Percentiles rank a stretch among this genome's conserved stretches.
Evolutionary conservation across 2,113 vertebrate genomes (phyloP).

Genomic region (Apodemus speciosus): DNA sequence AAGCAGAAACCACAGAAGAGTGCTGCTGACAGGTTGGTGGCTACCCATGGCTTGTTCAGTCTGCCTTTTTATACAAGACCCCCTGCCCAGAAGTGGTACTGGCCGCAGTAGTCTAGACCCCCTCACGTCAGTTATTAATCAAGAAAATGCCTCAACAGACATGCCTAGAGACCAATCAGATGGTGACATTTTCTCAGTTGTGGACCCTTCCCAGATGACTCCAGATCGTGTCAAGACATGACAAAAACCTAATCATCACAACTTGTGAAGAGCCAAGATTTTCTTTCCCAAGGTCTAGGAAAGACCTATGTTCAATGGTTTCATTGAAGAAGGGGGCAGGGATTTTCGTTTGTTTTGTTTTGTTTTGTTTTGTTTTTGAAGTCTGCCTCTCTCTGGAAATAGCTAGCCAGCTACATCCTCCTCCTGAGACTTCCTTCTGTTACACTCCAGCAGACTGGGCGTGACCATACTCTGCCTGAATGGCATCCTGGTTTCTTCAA

Average conservation of each 20-base stretch:
- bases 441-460: no score
- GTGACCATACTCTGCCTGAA: background rate
- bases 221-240: background rate
- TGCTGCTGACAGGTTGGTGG: background rate
- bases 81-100: no score
- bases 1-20: background rate
- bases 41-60: background rate
- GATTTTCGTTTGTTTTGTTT: background rate
- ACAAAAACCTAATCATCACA: background rate
- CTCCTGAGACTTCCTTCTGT: background rate
- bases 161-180: background rate
- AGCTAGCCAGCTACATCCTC: background rate
- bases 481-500: constrained; percentile 33
- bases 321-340: background rate
- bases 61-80: background rate
- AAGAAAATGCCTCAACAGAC: background rate
- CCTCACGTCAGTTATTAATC: background rate
- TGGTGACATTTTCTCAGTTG: no score
- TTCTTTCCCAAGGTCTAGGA: background rate
- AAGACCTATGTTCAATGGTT: background rate
- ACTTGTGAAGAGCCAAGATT: background rate
- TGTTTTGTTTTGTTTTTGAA: background rate
- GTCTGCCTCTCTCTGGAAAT: background rate
- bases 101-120: background rate
- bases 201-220: background rate